Conservation (phyloP, 2,113 vertebrate species). For the Chaenocephalus aceratus region DNA sequence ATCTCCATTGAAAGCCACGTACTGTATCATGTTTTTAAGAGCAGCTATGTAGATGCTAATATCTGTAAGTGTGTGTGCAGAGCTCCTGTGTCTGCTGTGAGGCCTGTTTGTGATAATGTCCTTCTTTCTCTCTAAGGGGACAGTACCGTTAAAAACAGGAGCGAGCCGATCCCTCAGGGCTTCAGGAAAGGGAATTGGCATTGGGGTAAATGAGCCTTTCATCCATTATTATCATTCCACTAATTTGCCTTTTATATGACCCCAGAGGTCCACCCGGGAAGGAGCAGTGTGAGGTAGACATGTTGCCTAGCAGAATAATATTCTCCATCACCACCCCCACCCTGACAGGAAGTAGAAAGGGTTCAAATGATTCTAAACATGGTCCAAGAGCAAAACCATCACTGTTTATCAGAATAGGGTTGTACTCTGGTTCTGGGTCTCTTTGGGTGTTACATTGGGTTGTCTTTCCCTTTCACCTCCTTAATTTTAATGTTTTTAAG, state of each 20-base stretch:
- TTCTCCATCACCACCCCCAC: conserved; percentile 34
- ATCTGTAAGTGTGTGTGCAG: conserved; percentile 62
- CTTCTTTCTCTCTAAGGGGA: conserved; percentile 87
- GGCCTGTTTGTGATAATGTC: conserved; percentile 78
- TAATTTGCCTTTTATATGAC: conserved; percentile 65
- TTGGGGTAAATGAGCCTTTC: conserved; percentile 88
- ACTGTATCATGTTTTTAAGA: conserved; percentile 32
- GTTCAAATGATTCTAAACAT: conserved; percentile 34
- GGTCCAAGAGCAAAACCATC: conserved; percentile 33
- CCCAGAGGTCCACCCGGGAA: conserved; percentile 71
- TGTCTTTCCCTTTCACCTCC: conserved; percentile 43
- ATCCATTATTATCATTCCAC: conserved; percentile 75
- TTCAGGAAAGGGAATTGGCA: conserved; percentile 90
- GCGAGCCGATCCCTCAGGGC: conserved; percentile 86
- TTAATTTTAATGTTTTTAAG: conserved; percentile 29
- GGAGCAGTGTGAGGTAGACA: conserved; percentile 52
- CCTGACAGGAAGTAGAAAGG: conserved; percentile 36
- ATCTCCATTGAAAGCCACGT: conserved; percentile 7
- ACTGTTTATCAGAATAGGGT: conserved; percentile 79
- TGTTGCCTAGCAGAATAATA: conserved; percentile 52
- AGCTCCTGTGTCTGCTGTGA: conserved; percentile 67
- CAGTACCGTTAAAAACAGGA: conserved; percentile 88
- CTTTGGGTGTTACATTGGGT: conserved; percentile 63
- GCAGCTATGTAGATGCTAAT: conserved; percentile 49
- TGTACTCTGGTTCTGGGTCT: conserved; percentile 69